Base-by-base conservation (phyloP, 2,797 vertebrate species). In the Chrysocyon brachyurus region DNA sequence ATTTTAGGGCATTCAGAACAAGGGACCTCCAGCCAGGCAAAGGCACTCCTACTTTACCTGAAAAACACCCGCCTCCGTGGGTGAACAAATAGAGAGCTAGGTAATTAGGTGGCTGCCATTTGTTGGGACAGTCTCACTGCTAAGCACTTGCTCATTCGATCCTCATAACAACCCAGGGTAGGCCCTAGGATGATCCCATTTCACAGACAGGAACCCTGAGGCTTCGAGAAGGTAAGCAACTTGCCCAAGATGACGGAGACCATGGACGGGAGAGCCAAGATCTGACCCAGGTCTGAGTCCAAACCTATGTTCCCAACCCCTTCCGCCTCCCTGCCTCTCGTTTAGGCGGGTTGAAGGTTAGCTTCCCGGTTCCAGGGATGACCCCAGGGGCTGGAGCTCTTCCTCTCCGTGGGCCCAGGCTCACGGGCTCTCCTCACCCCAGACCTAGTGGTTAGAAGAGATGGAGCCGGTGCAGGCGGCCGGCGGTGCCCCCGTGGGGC, bases 191-290 rank as follows among this genome's bases (percentile, higher is more conserved):
- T 64, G 12, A 46, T n/a, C 52, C 87, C 92, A 91, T 73, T 89
- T 96, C 84, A 33, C 9, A 56, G 83, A 79, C 10, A n/a, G 72
- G 63, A 89, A 95, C 89, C 93, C 84, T 33, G 82, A 96, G 92
- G 66, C 63, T 84, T 14, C 56, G 57, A 40, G 6, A 89, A 87
- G 79, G 64, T 31, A 86, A 70, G 36, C 16, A 24, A 77, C 33
- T 82, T 57, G 54, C 56, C 28, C 70, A 33, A 66, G 57, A 59
- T 9, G 72, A 82, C 10, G 1, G 12, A 57, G 57, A 19, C 31
- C 49, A 54, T 5, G 33, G 52, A 49, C 0, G 7, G 40, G 64
- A 52, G 21, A 66, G 11, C 36, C 40, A 54, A n/a, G 54, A 28
- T 28, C 2, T 63, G 56, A 73, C 14, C 46, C 7, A 4, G 61